Conservation (phyloP, 2,888 invertebrate species). For the Ditula angustiorana region DNA sequence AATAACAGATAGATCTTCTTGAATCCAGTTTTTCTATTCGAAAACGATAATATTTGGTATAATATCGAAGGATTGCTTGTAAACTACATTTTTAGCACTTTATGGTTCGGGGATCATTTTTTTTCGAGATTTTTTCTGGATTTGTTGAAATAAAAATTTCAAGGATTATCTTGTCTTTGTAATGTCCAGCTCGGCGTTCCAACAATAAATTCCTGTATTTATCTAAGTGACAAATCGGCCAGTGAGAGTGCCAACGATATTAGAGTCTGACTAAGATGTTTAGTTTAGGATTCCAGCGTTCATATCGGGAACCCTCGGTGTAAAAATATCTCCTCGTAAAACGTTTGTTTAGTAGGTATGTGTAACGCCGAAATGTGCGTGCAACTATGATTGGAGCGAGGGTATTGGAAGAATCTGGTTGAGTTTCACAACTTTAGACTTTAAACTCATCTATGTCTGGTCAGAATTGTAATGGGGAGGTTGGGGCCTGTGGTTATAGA, state of each 20-base stretch:
- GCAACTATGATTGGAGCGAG: background rate
- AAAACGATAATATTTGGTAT: too few relatives aligned
- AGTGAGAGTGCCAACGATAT: conserved; percentile 29
- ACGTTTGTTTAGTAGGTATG: conserved; percentile 17
- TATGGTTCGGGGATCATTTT: too few relatives aligned
- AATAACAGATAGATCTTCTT: too few relatives aligned
- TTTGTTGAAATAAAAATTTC: background rate
- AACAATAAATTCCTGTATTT: conserved; percentile 32
- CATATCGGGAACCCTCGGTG: conserved; percentile 13
- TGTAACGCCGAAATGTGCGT: background rate
- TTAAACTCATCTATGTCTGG: too few relatives aligned
- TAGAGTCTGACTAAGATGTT: conserved; percentile 32
- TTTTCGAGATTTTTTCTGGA: too few relatives aligned
- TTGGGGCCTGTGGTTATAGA: too few relatives aligned
- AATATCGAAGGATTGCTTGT: too few relatives aligned
- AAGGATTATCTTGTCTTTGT: background rate
- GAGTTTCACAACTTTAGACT: too few relatives aligned
- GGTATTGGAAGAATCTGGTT: background rate
- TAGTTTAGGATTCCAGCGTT: conserved; percentile 36
- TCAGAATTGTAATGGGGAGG: too few relatives aligned
- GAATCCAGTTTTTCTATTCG: too few relatives aligned
- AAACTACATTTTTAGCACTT: too few relatives aligned
- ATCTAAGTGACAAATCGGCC: conserved; percentile 35
- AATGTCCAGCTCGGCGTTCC: conserved; percentile 12
- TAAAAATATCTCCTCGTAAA: conserved; percentile 28